Evolutionary conservation across 2,888 invertebrate genomes (phyloP).

Genomic region (Nymphalis polychloros): DNA sequence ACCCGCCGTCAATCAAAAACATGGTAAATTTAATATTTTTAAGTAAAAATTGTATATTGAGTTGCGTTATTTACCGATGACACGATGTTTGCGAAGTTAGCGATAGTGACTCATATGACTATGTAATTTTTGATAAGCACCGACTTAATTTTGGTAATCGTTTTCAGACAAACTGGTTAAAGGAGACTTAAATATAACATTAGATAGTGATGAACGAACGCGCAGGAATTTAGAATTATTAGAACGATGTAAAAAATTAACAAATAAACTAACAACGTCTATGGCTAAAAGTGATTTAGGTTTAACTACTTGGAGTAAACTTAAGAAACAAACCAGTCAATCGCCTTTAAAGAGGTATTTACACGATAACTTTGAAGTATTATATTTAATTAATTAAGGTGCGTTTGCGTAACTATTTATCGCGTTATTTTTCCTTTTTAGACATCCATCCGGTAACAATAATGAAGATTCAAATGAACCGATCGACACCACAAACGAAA

Average conservation of each 20-base stretch:
- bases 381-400: background rate
- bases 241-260: constrained; percentile 79
- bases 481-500: constrained; percentile 80
- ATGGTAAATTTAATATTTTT: constrained; percentile 57
- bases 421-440: constrained; percentile 47
- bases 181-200: constrained; percentile 64
- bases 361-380: constrained; percentile 17
- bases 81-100: constrained; percentile 54
- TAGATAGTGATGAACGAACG: constrained; percentile 80
- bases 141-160: constrained; percentile 46
- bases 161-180: constrained; percentile 77
- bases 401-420: constrained; percentile 4
- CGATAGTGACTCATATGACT: constrained; percentile 52
- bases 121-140: constrained; percentile 54
- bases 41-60: constrained; percentile 12
- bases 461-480: constrained; percentile 83
- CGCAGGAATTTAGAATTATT: constrained; percentile 81
- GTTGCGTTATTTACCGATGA: constrained; percentile 42
- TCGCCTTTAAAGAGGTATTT: constrained; percentile 83
- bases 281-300: constrained; percentile 95
- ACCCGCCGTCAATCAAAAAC: constrained; percentile 77
- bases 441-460: constrained; percentile 90
- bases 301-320: constrained; percentile 94
- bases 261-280: constrained; percentile 84
- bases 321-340: constrained; percentile 87